Percentiles rank a stretch among this genome's conserved stretches.
Evolutionary conservation across 2,888 invertebrate genomes (phyloP).

Genomic region (Watsonalla binaria): DNA sequence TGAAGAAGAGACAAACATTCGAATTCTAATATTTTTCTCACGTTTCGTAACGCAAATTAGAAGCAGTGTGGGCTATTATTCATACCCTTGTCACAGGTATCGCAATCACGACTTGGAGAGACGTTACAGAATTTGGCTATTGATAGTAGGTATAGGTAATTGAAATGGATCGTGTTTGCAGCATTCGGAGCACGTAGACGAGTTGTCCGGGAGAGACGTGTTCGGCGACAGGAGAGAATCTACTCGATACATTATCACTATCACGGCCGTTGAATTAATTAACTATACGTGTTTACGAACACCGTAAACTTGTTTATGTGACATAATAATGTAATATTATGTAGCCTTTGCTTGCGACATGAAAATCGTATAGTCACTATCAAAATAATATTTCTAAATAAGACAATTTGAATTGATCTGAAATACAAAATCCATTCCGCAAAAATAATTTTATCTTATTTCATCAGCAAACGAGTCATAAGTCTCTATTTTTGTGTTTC

Average conservation of each 20-base stretch:
- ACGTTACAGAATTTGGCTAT: constrained; percentile 50
- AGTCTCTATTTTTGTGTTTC: no score
- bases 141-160: constrained; percentile 48
- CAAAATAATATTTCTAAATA: no score
- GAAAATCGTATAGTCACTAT: no score
- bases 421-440: no score
- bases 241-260: constrained; percentile 56
- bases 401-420: no score
- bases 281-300: constrained; percentile 34
- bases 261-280: constrained; percentile 52
- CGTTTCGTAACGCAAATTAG: not conserved
- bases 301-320: not conserved
- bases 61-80: not conserved
- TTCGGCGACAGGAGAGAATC: constrained; percentile 34
- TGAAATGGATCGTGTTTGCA: constrained; percentile 46
- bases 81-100: not conserved
- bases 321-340: no score
- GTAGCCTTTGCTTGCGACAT: no score
- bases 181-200: constrained; percentile 59
- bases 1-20: not conserved
- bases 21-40: not conserved
- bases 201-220: constrained; percentile 45
- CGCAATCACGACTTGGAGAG: constrained; percentile 8
- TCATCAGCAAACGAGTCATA: no score
- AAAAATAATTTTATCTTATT: no score